These are phyloP conservation scores for Halocynthia roretzi DNA, from an alignment of 23 tunicate species.

Conservation along the genomic window DNA sequence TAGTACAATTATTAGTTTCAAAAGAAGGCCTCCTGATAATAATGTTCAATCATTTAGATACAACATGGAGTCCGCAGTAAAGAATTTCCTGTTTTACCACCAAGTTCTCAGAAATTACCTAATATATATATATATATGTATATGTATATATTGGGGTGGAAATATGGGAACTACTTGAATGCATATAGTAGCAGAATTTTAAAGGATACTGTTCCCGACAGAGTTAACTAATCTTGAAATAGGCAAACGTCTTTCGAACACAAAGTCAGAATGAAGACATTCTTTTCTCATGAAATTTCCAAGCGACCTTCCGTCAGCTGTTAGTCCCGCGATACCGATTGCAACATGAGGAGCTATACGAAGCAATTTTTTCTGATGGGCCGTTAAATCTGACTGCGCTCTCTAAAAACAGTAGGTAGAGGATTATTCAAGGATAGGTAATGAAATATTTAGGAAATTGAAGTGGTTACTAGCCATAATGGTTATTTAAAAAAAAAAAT, in stretches of 20 bases:
- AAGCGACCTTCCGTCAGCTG: conserved; percentile 93
- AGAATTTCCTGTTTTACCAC: no score
- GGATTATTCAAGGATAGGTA: background rate
- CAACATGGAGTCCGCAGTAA: no score
- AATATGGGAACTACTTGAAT: no score
- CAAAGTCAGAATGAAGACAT: conserved; percentile 83
- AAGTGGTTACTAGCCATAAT: background rate
- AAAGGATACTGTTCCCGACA: conserved; percentile 54
- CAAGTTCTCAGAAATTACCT: no score
- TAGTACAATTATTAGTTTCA: no score
- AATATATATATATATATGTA: no score
- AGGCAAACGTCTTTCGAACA: conserved; percentile 58
- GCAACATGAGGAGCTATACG: conserved; percentile 88
- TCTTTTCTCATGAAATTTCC: conserved; percentile 96
- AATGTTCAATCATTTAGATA: no score
- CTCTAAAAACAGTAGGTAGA: conserved; percentile 23
- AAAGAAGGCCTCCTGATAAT: no score
- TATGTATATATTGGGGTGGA: no score
- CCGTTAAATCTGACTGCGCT: conserved; percentile 89
- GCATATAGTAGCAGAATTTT: background rate
- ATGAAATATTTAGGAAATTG: no score
- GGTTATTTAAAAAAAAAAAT: background rate
- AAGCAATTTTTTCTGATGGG: conserved; percentile 93
- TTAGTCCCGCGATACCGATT: conserved; percentile 91
- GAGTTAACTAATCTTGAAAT: conserved; percentile 71